Conservation (phyloP, 2,888 invertebrate genomes). For the Osmoderma eremita region DNA sequence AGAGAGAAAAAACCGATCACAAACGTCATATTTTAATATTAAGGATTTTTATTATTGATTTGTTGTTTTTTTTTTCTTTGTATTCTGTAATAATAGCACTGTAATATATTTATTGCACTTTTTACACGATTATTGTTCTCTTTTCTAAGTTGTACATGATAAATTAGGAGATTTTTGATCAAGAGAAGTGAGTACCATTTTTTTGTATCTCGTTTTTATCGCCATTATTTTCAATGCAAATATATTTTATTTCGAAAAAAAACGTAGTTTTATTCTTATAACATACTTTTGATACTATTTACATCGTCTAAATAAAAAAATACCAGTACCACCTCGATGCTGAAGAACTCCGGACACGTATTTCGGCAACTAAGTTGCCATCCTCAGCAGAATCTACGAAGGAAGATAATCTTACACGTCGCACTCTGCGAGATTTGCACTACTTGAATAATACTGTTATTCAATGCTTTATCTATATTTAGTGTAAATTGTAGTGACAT, state of each 20-base stretch:
- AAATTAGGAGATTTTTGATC: constrained; percentile 20
- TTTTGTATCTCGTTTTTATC: constrained; percentile 40
- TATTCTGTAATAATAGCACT: constrained; percentile 34
- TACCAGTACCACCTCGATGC: too few species aligned
- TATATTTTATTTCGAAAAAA: constrained; percentile 44
- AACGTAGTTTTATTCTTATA: constrained; percentile 31
- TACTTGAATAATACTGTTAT: too few species aligned
- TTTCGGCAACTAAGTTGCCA: too few species aligned
- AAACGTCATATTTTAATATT: constrained; percentile 32
- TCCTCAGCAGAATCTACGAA: too few species aligned
- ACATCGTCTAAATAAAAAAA: too few species aligned
- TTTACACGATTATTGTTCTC: constrained; percentile 37
- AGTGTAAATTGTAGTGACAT: too few species aligned
- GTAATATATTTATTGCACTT: constrained; percentile 41
- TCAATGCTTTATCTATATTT: too few species aligned
- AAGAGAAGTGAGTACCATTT: not conserved
- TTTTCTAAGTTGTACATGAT: constrained; percentile 27
- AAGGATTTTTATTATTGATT: constrained; percentile 18
- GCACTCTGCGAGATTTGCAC: too few species aligned
- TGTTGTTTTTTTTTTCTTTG: constrained; percentile 12
- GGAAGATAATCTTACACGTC: too few species aligned
- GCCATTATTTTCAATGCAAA: constrained; percentile 48
- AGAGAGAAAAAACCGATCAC: not conserved
- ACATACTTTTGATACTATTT: too few species aligned
- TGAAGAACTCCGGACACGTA: too few species aligned